Evolutionary conservation across 2,888 invertebrate genomes (phyloP).

Genomic region (Eristalis tenax): DNA sequence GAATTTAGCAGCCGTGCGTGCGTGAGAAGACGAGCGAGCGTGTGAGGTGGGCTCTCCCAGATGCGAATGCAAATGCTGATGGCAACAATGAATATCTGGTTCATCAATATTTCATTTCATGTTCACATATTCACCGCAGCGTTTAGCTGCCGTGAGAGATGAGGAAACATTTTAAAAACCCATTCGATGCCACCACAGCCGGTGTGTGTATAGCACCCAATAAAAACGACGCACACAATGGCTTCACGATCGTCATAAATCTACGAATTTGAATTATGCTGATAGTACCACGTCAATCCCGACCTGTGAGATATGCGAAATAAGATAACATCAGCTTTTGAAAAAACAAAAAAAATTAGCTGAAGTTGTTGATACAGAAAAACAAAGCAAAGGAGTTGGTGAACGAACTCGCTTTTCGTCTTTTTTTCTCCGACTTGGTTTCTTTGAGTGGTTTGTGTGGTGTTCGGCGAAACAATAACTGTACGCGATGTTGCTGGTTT

Average conservation of each 20-base stretch:
- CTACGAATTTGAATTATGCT: constrained; percentile 21
- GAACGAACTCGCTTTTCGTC: constrained; percentile 19
- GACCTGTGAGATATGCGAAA: constrained; percentile 14
- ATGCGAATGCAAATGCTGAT: constrained; percentile 6
- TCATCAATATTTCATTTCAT: constrained; percentile 15
- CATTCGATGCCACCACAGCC: neutral
- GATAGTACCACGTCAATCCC: neutral
- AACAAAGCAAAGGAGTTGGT: constrained; percentile 35
- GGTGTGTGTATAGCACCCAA: neutral
- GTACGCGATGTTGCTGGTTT: constrained; percentile 5
- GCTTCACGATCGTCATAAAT: constrained; percentile 20
- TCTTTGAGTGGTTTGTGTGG: neutral
- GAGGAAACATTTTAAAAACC: constrained; percentile 4
- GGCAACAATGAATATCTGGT: constrained; percentile 6
- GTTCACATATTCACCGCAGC: neutral
- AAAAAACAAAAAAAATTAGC: neutral
- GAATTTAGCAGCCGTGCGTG: neutral
- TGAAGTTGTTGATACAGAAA: neutral
- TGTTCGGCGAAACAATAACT: constrained; percentile 7
- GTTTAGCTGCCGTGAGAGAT: neutral
- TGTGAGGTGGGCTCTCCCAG: neutral
- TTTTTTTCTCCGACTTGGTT: neutral
- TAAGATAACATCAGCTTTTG: constrained; percentile 5
- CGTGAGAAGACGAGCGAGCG: neutral
- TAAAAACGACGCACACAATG: constrained; percentile 12